phyloP scores from a whole-genome alignment of 2,888 invertebrate species.

The Drosophila melanosoma region DNA sequence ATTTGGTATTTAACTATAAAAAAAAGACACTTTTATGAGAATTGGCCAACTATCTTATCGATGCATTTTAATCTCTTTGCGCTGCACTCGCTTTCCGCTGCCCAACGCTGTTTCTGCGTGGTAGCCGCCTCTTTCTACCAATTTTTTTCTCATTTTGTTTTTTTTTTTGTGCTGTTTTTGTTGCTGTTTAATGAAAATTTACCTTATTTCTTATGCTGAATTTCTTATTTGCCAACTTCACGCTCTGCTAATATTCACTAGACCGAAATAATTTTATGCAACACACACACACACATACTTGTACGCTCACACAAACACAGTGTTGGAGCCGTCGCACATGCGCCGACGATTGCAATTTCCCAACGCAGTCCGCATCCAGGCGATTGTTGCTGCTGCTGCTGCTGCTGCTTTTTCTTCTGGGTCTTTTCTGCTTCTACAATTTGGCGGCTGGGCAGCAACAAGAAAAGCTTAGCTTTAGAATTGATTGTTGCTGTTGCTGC shows the following conservation, averaged over 20 bases:
- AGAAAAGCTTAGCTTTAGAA: conserved; percentile 75
- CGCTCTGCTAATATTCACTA: conserved; percentile 85
- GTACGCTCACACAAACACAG: conserved; percentile 25
- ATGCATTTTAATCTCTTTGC: conserved; percentile 45
- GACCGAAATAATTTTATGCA: conserved; percentile 85
- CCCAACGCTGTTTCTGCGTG: conserved; percentile 35
- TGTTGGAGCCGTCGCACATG: conserved; percentile 66
- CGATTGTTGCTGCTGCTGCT: conserved; percentile 38
- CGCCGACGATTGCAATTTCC: conserved; percentile 69
- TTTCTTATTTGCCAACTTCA: conserved; percentile 85
- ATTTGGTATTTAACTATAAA: neutral
- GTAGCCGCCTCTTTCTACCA: conserved; percentile 22
- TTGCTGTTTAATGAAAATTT: conserved; percentile 75
- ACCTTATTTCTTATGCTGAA: conserved; percentile 68
- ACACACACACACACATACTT: conserved; percentile 82
- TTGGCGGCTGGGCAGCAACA: conserved; percentile 66
- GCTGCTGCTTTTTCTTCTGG: conserved; percentile 23
- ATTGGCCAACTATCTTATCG: conserved; percentile 28
- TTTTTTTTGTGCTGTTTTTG: conserved; percentile 25
- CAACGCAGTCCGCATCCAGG: conserved; percentile 57
- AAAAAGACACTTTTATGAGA: neutral
- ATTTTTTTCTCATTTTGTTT: conserved; percentile 41
- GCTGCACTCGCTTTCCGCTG: conserved; percentile 34
- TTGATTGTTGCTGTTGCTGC: conserved; percentile 48
- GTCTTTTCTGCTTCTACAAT: conserved; percentile 53